These are phyloP conservation scores for Saiga tatarica DNA, from an alignment of 2,113 vertebrate species.

Conservation along the genomic window DNA sequence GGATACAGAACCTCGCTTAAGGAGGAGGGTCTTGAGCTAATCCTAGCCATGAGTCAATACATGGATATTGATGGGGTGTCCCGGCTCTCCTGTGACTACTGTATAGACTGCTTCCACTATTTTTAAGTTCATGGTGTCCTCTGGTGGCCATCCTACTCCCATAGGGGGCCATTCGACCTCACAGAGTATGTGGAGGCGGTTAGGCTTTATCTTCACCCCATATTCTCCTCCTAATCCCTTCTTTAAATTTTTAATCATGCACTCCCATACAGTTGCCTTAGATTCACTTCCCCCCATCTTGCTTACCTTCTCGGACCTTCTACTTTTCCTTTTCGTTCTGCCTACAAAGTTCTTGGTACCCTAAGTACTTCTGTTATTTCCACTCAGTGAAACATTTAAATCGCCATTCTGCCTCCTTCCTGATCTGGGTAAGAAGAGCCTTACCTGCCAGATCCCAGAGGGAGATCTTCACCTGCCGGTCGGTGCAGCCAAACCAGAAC, in stretches of 20 bases:
- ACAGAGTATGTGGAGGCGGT: neutral
- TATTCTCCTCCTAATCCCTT: neutral
- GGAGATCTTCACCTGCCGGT: neutral
- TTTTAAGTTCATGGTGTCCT: neutral
- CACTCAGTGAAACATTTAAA: neutral
- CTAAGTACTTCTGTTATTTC: neutral
- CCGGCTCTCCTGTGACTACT: neutral
- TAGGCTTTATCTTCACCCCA: neutral
- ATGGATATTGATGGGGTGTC: neutral
- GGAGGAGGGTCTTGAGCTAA: neutral
- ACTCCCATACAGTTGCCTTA: neutral
- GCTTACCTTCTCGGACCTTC: neutral
- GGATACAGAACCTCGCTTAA: neutral
- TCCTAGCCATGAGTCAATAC: neutral
- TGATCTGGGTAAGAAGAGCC: neutral
- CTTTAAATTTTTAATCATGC: neutral
- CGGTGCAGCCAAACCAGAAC: neutral
- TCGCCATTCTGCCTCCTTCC: neutral
- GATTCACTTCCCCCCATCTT: neutral
- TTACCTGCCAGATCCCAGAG: neutral
- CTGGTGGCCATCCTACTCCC: neutral
- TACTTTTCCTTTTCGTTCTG: neutral
- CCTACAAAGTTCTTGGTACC: neutral
- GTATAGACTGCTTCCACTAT: neutral
- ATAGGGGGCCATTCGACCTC: neutral